A percentile compares a stretch with the other conserved stretches of the same genome.
Evolutionary conservation across 1,140 invertebrate species (phyloP).

Genomic region (Psilanteris sp.): DNA sequence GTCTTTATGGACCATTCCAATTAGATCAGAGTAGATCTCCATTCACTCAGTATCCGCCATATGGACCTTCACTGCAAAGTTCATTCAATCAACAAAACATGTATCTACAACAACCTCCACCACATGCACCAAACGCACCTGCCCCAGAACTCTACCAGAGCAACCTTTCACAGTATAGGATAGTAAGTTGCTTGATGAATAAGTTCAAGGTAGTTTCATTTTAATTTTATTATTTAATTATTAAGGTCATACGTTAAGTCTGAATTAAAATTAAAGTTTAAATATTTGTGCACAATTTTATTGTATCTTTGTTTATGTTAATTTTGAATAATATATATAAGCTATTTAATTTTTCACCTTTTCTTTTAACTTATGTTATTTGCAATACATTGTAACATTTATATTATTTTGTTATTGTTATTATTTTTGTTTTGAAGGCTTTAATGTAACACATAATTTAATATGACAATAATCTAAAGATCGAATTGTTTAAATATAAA

Average conservation of each 20-base stretch:
- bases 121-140: slow-evolving; percentile 80
- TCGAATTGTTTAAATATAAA: too few relatives aligned
- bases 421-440: too few relatives aligned
- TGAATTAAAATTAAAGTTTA: too few relatives aligned
- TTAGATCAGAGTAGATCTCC: slow-evolving; percentile 83
- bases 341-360: background rate
- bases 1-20: slow-evolving; percentile 87
- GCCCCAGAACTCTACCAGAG: slow-evolving; percentile 90
- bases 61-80: slow-evolving; percentile 80
- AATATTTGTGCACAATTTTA: too few relatives aligned
- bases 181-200: slow-evolving; percentile 80
- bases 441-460: too few relatives aligned
- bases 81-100: slow-evolving; percentile 85
- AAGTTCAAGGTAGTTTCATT: slow-evolving; percentile 46
- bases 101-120: slow-evolving; percentile 83
- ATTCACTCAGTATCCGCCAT: slow-evolving; percentile 84
- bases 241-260: too few relatives aligned
- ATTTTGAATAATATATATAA: too few relatives aligned
- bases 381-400: too few relatives aligned
- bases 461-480: too few relatives aligned
- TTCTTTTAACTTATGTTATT: too few relatives aligned
- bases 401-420: too few relatives aligned
- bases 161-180: slow-evolving; percentile 86
- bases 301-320: too few relatives aligned
- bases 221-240: slow-evolving; percentile 33